These are phyloP conservation scores for Aulostomus chinensis DNA, from an alignment of 2,797 vertebrate genomes.

Conservation along the genomic window DNA sequence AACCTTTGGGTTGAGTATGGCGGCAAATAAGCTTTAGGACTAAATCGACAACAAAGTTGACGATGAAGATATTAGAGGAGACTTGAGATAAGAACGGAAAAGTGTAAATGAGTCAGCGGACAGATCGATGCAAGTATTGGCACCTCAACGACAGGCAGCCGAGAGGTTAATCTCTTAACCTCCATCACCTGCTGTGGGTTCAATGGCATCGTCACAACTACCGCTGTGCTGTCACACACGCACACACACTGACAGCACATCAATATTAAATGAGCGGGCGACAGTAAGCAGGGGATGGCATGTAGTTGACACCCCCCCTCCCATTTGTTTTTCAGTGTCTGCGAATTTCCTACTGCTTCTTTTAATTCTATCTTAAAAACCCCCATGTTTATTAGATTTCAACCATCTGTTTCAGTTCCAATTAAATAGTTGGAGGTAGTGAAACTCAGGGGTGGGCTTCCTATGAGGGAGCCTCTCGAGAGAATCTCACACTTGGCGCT, in stretches of 20 bases:
- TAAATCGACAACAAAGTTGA: background rate
- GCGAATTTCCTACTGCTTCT: background rate
- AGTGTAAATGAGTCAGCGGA: conserved; percentile 32
- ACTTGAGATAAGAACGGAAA: background rate
- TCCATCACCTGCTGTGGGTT: too few relatives aligned
- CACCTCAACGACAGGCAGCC: conserved; percentile 1
- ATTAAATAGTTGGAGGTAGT: conserved; percentile 51
- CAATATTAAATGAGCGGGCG: conserved; percentile 55
- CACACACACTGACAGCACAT: conserved; percentile 40
- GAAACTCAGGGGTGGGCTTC: conserved; percentile 35
- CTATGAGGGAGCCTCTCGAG: conserved; percentile 43
- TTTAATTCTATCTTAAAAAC: too few relatives aligned
- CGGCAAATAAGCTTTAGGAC: too few relatives aligned
- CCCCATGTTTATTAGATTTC: conserved; percentile 43
- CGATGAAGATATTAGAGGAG: conserved; percentile 8
- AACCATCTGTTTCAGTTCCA: conserved; percentile 58
- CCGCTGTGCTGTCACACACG: conserved; percentile 18
- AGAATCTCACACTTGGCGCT: conserved; percentile 46
- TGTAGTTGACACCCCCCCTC: too few relatives aligned
- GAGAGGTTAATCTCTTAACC: too few relatives aligned
- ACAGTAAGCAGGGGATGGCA: too few relatives aligned
- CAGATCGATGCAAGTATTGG: conserved; percentile 41
- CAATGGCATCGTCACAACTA: too few relatives aligned
- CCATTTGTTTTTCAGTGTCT: conserved; percentile 21
- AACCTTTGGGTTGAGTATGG: too few relatives aligned